phyloP scores from a whole-genome alignment of 2,113 vertebrate species.

The Esox niger region DNA sequence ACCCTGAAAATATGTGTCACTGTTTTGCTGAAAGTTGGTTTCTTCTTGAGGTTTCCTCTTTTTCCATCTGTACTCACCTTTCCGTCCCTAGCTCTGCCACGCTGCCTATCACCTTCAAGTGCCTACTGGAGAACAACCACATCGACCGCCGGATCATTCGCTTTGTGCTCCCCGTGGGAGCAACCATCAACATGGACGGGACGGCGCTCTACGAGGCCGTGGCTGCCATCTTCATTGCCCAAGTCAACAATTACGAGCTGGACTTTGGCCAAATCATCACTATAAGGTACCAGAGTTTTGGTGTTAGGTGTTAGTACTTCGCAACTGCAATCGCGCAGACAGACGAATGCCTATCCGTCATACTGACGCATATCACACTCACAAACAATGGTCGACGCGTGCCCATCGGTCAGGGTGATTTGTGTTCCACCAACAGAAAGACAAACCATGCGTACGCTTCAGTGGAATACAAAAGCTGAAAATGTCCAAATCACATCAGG shows the following conservation, averaged over 20 bases:
- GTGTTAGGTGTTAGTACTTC: too few species aligned
- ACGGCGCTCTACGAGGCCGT: conserved; percentile 94
- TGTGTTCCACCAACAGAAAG: too few species aligned
- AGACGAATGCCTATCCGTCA: too few species aligned
- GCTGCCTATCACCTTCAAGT: conserved; percentile 98
- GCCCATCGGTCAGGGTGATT: too few species aligned
- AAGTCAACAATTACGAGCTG: conserved; percentile 96
- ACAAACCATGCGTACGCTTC: too few species aligned
- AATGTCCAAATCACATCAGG: too few species aligned
- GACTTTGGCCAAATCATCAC: conserved; percentile 98
- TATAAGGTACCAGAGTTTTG: conserved; percentile 88
- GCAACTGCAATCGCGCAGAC: too few species aligned
- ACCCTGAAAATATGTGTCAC: too few species aligned
- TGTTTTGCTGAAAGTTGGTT: too few species aligned
- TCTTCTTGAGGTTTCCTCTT: not conserved
- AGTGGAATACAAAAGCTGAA: too few species aligned
- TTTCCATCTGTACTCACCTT: not conserved
- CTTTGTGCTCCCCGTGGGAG: conserved; percentile 92
- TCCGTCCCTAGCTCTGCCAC: conserved; percentile 85
- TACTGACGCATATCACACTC: too few species aligned
- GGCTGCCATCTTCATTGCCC: conserved; percentile 95
- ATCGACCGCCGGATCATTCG: conserved; percentile 93
- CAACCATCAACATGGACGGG: conserved; percentile 97
- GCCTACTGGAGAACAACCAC: conserved; percentile 96
- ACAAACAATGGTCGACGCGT: too few species aligned